Evolutionary conservation across 1,140 invertebrate genomes (phyloP).

Genomic region (Tetramorium alpestre): DNA sequence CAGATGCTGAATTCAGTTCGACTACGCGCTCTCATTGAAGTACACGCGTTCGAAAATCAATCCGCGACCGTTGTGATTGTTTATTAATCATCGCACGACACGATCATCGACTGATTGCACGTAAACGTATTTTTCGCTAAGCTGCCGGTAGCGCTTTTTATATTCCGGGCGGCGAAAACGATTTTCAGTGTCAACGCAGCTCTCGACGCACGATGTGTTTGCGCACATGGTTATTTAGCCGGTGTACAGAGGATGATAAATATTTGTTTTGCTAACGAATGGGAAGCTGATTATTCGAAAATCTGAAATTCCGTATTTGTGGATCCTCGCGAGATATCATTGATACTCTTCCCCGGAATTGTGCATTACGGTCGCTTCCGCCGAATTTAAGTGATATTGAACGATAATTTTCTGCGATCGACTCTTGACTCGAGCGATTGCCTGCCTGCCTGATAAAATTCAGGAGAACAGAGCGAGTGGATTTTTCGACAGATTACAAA

Average conservation of each 20-base stretch:
- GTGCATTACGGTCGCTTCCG: background rate
- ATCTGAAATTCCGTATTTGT: constrained; percentile 27
- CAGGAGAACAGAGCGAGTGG: background rate
- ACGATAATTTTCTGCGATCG: background rate
- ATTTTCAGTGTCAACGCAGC: constrained; percentile 31
- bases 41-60: constrained; percentile 67
- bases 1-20: constrained; percentile 72
- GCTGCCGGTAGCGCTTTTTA: constrained; percentile 5
- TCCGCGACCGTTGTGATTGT: constrained; percentile 7
- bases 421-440: background rate
- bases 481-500: background rate
- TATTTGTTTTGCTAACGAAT: constrained; percentile 48
- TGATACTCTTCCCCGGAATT: background rate
- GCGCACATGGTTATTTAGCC: constrained; percentile 30
- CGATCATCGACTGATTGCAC: constrained; percentile 4
- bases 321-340: background rate
- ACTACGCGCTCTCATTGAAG: constrained; percentile 71
- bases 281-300: constrained; percentile 48
- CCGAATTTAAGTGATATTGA: background rate
- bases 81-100: constrained; percentile 25
- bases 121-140: background rate
- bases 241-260: constrained; percentile 24
- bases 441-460: background rate
- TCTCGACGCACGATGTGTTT: constrained; percentile 32
- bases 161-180: background rate